Percentiles rank a stretch among this genome's conserved stretches.
Evolutionary conservation across 2,797 vertebrate genomes (phyloP).

Genomic region (Bucorvus abyssinicus): DNA sequence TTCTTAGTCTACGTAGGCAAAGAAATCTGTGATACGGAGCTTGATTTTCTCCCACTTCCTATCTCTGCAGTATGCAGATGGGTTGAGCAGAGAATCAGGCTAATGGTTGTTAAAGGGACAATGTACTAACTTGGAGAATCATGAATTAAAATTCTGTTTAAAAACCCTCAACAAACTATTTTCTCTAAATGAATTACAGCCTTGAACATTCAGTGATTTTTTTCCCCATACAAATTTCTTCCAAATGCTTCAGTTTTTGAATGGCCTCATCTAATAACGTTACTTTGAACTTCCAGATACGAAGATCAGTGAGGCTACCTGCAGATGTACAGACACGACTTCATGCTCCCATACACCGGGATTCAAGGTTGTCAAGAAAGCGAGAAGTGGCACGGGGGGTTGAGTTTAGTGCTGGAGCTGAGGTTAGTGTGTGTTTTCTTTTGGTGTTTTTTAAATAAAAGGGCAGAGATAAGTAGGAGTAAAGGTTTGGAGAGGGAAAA

Average conservation of each 20-base stretch:
- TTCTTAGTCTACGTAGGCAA: neutral
- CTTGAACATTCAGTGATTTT: neutral
- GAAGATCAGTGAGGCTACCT: neutral
- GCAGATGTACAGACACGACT: neutral
- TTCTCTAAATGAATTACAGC: neutral
- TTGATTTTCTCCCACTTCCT: neutral
- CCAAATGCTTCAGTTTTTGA: neutral
- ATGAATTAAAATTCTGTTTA: neutral
- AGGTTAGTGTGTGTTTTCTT: neutral
- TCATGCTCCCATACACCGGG: neutral
- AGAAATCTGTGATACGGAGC: neutral
- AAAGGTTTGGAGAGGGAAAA: neutral
- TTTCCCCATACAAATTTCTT: neutral
- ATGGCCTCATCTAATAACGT: neutral
- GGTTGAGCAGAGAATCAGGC: neutral
- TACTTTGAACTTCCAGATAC: neutral
- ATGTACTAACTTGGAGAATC: neutral
- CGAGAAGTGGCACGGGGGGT: rapidly evolving
- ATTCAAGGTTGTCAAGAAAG: neutral
- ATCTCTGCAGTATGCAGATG: neutral
- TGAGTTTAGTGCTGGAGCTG: neutral
- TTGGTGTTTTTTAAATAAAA: neutral
- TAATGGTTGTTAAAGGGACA: neutral
- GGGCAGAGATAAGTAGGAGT: neutral
- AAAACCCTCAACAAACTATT: neutral